Evolutionary conservation across 2,113 vertebrate genomes (phyloP).

Genomic region (Stomatorhinus ivindoensis): DNA sequence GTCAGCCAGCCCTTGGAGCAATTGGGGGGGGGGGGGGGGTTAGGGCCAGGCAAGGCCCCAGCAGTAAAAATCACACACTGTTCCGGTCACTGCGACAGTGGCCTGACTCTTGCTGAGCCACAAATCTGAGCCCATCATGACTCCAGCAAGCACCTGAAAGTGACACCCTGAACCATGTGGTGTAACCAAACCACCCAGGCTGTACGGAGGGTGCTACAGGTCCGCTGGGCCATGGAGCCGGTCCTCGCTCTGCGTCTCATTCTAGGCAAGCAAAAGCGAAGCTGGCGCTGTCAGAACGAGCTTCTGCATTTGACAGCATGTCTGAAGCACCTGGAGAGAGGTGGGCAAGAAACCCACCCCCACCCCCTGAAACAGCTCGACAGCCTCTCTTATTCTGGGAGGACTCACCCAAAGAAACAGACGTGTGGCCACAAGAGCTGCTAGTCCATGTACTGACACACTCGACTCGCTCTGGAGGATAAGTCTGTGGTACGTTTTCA

Average conservation of each 20-base stretch:
- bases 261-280: not conserved
- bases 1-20: not conserved
- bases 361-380: not conserved
- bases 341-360: not conserved
- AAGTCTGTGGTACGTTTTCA: not conserved
- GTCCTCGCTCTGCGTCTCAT: not conserved
- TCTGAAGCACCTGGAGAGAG: conserved; percentile 5
- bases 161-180: not conserved
- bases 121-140: not conserved
- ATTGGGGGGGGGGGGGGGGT: not conserved
- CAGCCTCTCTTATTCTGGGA: not conserved
- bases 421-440: not conserved
- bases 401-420: not conserved
- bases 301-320: not conserved
- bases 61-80: not conserved
- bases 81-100: not conserved
- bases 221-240: not conserved
- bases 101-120: not conserved
- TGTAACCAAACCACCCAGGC: not conserved
- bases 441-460: not conserved
- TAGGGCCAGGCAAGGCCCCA: not conserved
- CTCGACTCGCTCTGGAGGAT: not conserved
- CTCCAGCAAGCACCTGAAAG: not conserved
- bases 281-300: conserved; percentile 2
- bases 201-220: not conserved